A percentile compares a stretch with the other conserved stretches of the same genome.
phyloP scores from a whole-genome alignment of 92 coral and sea anemone genomes.

The Palythoa heliodiscus region DNA sequence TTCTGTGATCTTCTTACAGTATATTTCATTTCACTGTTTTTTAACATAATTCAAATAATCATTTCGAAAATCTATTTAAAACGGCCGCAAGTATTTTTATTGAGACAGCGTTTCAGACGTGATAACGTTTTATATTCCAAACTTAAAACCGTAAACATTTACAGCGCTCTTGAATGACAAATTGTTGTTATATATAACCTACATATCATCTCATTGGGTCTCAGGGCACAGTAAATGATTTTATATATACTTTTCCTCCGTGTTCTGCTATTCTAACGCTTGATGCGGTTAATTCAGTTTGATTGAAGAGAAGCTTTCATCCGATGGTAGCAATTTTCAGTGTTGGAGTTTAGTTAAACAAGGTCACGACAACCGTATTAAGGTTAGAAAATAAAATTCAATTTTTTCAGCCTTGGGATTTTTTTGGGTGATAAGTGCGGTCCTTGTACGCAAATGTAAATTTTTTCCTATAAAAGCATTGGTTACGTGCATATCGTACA shows the following conservation, averaged over 20 bases:
- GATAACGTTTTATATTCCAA: neutral
- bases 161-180: conserved; percentile 16
- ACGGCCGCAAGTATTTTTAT: neutral
- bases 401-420: no score
- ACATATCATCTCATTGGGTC: neutral
- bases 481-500: no score
- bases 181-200: neutral
- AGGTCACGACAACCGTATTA: neutral
- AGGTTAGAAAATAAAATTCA: neutral
- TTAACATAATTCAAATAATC: neutral
- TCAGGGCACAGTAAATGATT: neutral
- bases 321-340: neutral
- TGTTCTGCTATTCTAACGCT: neutral
- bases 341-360: neutral
- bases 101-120: conserved; percentile 15
- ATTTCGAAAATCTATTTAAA: neutral
- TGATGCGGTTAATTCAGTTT: neutral
- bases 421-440: no score
- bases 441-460: no score
- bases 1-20: neutral
- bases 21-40: neutral
- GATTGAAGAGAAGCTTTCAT: conserved; percentile 8
- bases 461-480: no score
- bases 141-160: conserved; percentile 11
- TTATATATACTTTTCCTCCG: no score